These are phyloP conservation scores for Melanerpes aurifrons DNA, from an alignment of 2,113 vertebrate genomes.

Conservation along the genomic window DNA sequence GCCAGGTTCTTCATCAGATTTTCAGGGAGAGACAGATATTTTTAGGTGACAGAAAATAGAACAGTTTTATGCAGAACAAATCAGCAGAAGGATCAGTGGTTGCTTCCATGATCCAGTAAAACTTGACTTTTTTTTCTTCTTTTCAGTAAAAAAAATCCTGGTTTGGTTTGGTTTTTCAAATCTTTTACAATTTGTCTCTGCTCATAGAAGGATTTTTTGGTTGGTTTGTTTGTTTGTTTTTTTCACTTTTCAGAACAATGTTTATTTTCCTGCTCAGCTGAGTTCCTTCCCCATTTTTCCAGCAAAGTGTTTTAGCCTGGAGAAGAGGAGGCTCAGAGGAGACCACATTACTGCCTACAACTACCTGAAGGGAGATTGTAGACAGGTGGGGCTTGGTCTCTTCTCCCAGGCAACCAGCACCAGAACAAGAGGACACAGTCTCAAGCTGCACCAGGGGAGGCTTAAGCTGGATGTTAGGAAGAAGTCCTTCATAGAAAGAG, in stretches of 20 bases:
- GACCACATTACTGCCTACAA: too few relatives aligned
- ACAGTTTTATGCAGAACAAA: neutral
- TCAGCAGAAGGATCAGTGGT: neutral
- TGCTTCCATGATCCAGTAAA: neutral
- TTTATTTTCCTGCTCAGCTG: neutral
- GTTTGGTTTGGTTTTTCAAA: neutral
- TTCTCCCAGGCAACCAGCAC: too few relatives aligned
- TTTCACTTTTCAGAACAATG: neutral
- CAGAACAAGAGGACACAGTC: too few relatives aligned
- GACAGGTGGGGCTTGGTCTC: too few relatives aligned
- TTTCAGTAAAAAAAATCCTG: neutral
- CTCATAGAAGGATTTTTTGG: neutral
- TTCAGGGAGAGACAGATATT: constrained; percentile 24
- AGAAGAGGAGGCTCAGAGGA: too few relatives aligned
- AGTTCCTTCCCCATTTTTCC: neutral
- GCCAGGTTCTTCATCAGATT: neutral
- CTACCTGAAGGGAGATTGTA: too few relatives aligned
- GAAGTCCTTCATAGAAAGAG: too few relatives aligned
- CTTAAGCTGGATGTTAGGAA: too few relatives aligned
- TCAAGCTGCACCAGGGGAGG: too few relatives aligned
- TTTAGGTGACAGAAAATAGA: constrained; percentile 26
- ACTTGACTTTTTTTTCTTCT: neutral
- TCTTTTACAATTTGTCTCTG: neutral
- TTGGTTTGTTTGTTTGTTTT: neutral
- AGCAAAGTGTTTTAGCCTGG: neutral